Evolutionary conservation across 2,888 invertebrate genomes (phyloP), one percentile per base, ranked within the genome.

Genomic region (Nebria salina): DNA sequence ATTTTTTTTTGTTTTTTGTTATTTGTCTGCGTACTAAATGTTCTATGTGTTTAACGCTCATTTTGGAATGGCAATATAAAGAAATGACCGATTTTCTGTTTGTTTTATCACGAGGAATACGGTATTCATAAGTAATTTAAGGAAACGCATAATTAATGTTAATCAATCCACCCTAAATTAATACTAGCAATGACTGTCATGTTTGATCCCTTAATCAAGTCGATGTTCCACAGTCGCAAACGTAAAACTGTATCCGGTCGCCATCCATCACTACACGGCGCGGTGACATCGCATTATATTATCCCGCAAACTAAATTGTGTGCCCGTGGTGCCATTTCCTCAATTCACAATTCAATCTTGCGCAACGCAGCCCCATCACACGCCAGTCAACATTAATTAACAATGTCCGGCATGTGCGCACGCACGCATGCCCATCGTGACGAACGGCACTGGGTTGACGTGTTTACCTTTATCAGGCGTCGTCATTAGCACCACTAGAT

Each of bases 291-390:
- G 54, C 54, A 54, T 54, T 54, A 54, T 54, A 70, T 70, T 70
- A 70, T 70, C 25, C 70, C 70, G 20, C 70, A 70, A 34, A 70
- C 26, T 70, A 70, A 70, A 70, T 70, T 70, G 70, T 66, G 66
- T 70, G 70, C 70, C 34, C 65, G 34, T 26, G 25, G 11, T 75
- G 13, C 68, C 68, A 76, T 76, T 76, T 76, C 76, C 76, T 76
- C 42, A 76, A 68, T 76, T 76, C 76, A 76, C 76, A 76, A 76
- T 76, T 76, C 76, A 76, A 76, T 76, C 76, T 76, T 66, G 66
- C 68, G 68, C 68, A 26, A 25, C 64, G 64, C 42, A 73, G 73
- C 43, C 8, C 20, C 75, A 20, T 42, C 15, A 34, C 25, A 20
- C 68, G 15, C 76, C 76, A 65, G 68, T 76, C 76, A 76, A 76